These are phyloP conservation scores for Smithornis capensis DNA, from an alignment of 2,113 vertebrate genomes.

Conservation along the genomic window DNA sequence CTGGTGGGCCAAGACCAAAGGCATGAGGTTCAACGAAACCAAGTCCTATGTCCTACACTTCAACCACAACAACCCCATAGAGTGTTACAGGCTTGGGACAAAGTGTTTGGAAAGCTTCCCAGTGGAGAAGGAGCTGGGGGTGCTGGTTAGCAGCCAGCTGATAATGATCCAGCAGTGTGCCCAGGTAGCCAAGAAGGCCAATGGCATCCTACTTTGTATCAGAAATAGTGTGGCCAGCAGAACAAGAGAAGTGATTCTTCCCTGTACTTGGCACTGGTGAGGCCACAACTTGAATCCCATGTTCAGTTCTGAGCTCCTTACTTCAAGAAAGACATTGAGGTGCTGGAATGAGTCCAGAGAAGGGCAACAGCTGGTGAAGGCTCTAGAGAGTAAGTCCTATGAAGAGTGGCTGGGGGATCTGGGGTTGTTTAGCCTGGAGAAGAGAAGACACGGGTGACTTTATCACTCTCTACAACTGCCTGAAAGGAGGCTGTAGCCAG, in stretches of 20 bases:
- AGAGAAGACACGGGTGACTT: background rate
- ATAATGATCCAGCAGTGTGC: background rate
- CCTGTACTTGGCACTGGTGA: background rate
- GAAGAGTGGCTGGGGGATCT: background rate
- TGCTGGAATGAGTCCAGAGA: background rate
- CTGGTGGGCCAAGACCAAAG: background rate
- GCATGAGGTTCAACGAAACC: background rate
- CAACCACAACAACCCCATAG: background rate
- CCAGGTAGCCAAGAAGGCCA: background rate
- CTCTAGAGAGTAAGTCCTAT: background rate
- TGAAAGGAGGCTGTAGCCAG: background rate
- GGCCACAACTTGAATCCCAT: background rate
- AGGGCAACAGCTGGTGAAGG: background rate
- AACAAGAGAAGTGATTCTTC: background rate
- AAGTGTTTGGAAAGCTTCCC: background rate
- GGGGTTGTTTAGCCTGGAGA: background rate
- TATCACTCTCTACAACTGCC: background rate
- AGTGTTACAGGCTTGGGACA: accelerated
- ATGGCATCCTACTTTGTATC: background rate
- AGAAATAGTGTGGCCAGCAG: background rate
- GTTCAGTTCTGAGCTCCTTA: background rate
- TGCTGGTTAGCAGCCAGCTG: background rate
- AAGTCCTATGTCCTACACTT: background rate
- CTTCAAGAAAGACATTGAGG: background rate
- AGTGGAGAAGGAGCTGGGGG: accelerated